Evolutionary conservation across 2,888 invertebrate species (phyloP), one percentile per base, ranked within the genome.

Genomic region (Flexamia atlantica): DNA sequence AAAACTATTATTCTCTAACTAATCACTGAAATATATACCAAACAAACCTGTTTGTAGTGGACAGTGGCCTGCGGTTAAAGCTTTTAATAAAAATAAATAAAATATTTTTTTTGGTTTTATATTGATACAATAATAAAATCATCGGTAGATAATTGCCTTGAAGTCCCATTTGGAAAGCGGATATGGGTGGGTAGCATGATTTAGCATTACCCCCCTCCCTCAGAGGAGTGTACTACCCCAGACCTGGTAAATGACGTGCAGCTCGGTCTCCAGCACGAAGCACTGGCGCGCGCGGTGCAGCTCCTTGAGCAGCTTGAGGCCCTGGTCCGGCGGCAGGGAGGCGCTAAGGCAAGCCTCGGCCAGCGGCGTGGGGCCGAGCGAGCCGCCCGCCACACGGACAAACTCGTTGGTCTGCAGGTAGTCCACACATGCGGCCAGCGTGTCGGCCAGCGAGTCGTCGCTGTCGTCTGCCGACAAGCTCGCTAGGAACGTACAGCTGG

Each of bases 201-300:
- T n/a, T n/a, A n/a, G n/a, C n/a, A n/a, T n/a, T n/a, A n/a, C n/a
- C n/a, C n/a, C n/a, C n/a, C n/a, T n/a, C n/a, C n/a, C n/a, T n/a
- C n/a, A n/a, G n/a, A n/a, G n/a, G n/a, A n/a, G n/a, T n/a, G n/a
- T n/a, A n/a, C n/a, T n/a, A n/a, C n/a, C n/a, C n/a, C n/a, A n/a
- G n/a, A 98, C 98, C 88, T 98, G 92, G 90, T 99, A 99, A 74
- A 99, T 94, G 57, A 99, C 93, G 90, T 99, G 99, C 1, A 99
- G 92, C 88, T 99, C 99, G 82, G 96, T 97, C 89, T 98, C 98
- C 14, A 99, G 91, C 0, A 98, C 98, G 89, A 99, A 95, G 89
- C 96, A 96, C 88, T 95, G 95, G 10, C 98, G 92, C 0, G 99
- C 98, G 90, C 95, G 95, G 90, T 97, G 95, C 32, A 99, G 90